Evolutionary conservation across 1,140 invertebrate genomes (phyloP).

Genomic region (Aporrectodea caliginosa): DNA sequence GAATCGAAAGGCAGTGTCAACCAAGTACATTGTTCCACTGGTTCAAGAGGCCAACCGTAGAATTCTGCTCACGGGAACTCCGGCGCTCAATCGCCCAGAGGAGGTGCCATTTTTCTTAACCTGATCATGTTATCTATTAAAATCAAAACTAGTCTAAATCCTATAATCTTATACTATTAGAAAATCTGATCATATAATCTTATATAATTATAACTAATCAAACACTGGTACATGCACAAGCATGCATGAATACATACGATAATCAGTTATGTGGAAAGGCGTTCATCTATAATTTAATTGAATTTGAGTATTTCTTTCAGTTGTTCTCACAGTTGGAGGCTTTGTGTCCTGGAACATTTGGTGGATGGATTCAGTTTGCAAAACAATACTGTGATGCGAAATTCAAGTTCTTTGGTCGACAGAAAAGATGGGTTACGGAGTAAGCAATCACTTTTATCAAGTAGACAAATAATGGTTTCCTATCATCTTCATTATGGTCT

Average conservation of each 20-base stretch:
- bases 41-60: constrained; percentile 63
- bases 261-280: too few relatives aligned
- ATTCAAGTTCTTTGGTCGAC: constrained; percentile 42
- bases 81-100: constrained; percentile 80
- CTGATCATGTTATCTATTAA: too few relatives aligned
- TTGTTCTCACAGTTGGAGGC: constrained; percentile 48
- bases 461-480: background rate
- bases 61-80: constrained; percentile 86
- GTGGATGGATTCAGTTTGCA: constrained; percentile 44
- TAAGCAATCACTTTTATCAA: constrained; percentile 35
- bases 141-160: too few relatives aligned
- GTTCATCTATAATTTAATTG: too few relatives aligned
- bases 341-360: constrained; percentile 44
- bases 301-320: constrained; percentile 34
- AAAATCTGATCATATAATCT: too few relatives aligned
- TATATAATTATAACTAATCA: too few relatives aligned
- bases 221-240: too few relatives aligned
- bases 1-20: constrained; percentile 74
- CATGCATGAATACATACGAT: too few relatives aligned
- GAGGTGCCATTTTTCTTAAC: too few relatives aligned
- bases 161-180: too few relatives aligned
- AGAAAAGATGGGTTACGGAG: constrained; percentile 41
- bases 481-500: too few relatives aligned
- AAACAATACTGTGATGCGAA: constrained; percentile 47
- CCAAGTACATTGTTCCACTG: constrained; percentile 67